These are phyloP conservation scores for Pogona vitticeps DNA, from an alignment of 2,113 vertebrate genomes.

Conservation along the genomic window DNA sequence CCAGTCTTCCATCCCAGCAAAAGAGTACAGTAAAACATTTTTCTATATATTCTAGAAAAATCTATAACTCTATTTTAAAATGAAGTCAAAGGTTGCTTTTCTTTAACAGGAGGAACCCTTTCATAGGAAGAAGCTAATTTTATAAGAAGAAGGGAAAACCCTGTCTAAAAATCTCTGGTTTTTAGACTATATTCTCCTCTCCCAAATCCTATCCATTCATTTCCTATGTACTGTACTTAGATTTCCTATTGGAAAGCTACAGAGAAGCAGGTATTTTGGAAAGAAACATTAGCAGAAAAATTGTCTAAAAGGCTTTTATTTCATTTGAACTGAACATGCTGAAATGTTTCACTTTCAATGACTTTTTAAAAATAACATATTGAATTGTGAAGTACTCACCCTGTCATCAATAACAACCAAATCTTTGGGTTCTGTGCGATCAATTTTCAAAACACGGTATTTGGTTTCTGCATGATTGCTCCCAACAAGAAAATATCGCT, in stretches of 20 bases:
- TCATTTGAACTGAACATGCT: constrained; percentile 2
- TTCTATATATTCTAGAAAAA: no score
- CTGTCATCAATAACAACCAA: constrained; percentile 95
- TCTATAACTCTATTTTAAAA: no score
- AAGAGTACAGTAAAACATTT: no score
- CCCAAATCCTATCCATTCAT: not conserved
- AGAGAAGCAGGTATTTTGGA: not conserved
- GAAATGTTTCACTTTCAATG: not conserved
- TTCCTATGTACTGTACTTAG: not conserved
- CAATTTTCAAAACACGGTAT: constrained; percentile 94
- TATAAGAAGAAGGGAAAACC: not conserved
- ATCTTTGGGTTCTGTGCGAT: constrained; percentile 95
- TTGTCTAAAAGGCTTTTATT: not conserved
- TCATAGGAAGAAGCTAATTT: not conserved
- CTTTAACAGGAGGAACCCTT: not conserved
- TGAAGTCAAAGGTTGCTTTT: not conserved
- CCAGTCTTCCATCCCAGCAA: not conserved
- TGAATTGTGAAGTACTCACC: constrained; percentile 72
- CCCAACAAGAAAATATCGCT: constrained; percentile 96
- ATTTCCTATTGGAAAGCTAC: not conserved
- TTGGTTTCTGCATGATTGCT: constrained; percentile 95
- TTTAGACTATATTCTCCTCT: not conserved
- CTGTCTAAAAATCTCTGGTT: not conserved
- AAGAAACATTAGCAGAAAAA: not conserved
- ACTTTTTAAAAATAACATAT: not conserved